Evolutionary conservation across 2,888 invertebrate species (phyloP), one percentile per base, ranked within the genome.

Genomic region (Harpagoxenus sublaevis): DNA sequence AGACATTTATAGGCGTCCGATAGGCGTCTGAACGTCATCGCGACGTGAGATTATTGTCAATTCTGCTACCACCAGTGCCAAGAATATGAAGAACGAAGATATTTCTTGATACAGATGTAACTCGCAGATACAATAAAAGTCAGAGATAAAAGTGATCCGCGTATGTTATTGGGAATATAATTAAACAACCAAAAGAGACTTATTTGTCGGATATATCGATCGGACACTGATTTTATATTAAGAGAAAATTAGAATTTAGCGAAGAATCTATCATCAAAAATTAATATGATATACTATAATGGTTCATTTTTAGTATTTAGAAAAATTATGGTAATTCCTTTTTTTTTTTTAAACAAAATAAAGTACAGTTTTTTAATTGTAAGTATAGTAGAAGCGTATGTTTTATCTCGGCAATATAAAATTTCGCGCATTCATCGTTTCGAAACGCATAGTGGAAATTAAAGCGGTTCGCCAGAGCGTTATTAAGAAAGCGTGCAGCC

Each of bases 401-500:
- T 35, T 23, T 51, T 10, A 35, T 48, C 15, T 35, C 23, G n/a
- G 12, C 5, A 48, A 63, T 42, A 31, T 63, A 35, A 75, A 75
- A 65, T 65, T 45, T 60, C 31, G n/a, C 28, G 28, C 42, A 12
- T 35, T 39, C 39, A 63, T 63, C 23, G 35, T 6, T 31, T 31
- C 10, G n/a, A 48, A 65, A 31, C 23, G n/a, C 18, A 35, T 5
- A 4, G 23, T 4, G 66, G 51, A 51, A 63, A 82, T 75, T 53
- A 75, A 77, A 53, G 39, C 15, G 31, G 5, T 15, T 45, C n/a
- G 45, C n/a, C 35, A 45, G 18, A 10, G 39, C 8, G 62, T 53
- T 82, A 82, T 82, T 77, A 82, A 63, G 42, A 68, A 62, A 75
- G 6, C 35, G 18, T 18, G 31, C 53, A 28, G 10, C 73, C 35